Conservation (phyloP, 1,140 invertebrate genomes). For the Macrocentrus cingulum region DNA sequence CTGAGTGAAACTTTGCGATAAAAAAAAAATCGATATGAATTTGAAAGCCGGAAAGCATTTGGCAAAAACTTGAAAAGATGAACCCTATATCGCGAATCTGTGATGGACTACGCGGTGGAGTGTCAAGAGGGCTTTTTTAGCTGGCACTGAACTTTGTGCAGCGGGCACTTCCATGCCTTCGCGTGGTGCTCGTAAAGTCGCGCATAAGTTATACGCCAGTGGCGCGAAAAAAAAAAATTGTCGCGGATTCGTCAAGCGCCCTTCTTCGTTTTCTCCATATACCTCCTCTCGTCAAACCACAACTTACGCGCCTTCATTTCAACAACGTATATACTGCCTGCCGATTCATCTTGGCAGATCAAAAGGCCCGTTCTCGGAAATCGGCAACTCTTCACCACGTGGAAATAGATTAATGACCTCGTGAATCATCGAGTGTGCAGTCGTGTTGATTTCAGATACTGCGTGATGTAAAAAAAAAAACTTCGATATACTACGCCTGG, state of each 20-base stretch:
- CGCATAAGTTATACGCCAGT: background rate
- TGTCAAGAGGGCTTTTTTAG: background rate
- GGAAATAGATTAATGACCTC: conserved; percentile 34
- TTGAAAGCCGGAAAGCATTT: too few species aligned
- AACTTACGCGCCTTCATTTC: background rate
- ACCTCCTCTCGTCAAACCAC: conserved; percentile 10
- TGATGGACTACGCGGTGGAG: background rate
- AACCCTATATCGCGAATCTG: too few species aligned
- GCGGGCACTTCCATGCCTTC: background rate
- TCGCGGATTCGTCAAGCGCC: background rate
- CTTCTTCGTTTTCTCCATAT: background rate
- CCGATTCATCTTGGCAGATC: conserved; percentile 32
- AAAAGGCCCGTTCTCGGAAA: conserved; percentile 31
- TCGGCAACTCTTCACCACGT: conserved; percentile 23
- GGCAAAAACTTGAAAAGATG: too few species aligned
- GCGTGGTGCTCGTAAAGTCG: background rate
- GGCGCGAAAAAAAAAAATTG: background rate
- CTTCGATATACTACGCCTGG: too few species aligned
- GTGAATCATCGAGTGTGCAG: conserved; percentile 29
- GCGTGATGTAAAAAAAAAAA: background rate
- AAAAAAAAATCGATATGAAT: too few species aligned
- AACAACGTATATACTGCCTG: conserved; percentile 6
- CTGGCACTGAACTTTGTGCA: background rate
- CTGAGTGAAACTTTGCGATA: too few species aligned
- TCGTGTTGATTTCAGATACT: conserved; percentile 29